A percentile compares a stretch with the other conserved stretches of the same genome.
Evolutionary conservation across 1,140 invertebrate genomes (phyloP).

Genomic region (Drosophila sechellia): DNA sequence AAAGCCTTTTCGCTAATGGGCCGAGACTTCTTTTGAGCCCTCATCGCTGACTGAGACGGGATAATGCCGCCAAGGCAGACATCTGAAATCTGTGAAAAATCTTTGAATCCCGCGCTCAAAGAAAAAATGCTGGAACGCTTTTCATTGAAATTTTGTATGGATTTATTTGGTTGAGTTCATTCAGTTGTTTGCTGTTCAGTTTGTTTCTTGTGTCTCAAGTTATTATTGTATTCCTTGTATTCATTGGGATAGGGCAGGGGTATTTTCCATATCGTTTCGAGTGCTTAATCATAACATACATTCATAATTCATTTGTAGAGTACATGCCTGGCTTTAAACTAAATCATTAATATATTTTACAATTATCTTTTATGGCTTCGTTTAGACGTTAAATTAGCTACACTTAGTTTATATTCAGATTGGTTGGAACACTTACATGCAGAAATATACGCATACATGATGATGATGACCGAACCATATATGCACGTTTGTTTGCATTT

Average conservation of each 20-base stretch:
- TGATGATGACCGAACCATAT: slow-evolving; percentile 23
- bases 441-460: slow-evolving; percentile 45
- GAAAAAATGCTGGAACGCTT: slow-evolving; percentile 12
- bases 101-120: not conserved
- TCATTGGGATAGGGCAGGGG: slow-evolving; percentile 38
- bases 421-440: slow-evolving; percentile 65
- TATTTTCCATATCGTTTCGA: slow-evolving; percentile 53
- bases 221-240: slow-evolving; percentile 74
- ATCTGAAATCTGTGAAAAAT: not conserved
- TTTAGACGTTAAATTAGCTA: slow-evolving; percentile 71
- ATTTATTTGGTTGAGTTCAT: slow-evolving; percentile 70
- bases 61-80: slow-evolving; percentile 5
- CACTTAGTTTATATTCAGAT: slow-evolving; percentile 58
- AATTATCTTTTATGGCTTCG: slow-evolving; percentile 57
- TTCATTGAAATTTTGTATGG: slow-evolving; percentile 69
- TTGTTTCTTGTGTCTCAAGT: slow-evolving; percentile 40
- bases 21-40: slow-evolving; percentile 5
- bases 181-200: slow-evolving; percentile 58
- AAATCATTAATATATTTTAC: slow-evolving; percentile 60
- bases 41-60: slow-evolving; percentile 1
- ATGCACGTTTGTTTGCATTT: slow-evolving; percentile 35
- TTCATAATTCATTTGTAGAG: slow-evolving; percentile 61
- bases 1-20: slow-evolving; percentile 20
- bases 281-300: slow-evolving; percentile 80
- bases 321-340: slow-evolving; percentile 51